phyloP scores from a whole-genome alignment of 2,888 invertebrate genomes.

The Ectobius pallidus region DNA sequence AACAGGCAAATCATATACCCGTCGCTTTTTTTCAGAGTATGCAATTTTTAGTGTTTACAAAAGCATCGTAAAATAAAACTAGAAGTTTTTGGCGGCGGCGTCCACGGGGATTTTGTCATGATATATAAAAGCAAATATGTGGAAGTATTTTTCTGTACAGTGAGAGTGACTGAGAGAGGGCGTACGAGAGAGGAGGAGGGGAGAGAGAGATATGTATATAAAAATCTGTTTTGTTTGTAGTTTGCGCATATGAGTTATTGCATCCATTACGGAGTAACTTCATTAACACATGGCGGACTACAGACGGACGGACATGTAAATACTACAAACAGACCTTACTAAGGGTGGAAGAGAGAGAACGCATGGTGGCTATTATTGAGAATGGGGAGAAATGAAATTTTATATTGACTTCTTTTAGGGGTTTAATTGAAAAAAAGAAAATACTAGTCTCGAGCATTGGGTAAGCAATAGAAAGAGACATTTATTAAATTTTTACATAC shows the following conservation, averaged over 20 bases:
- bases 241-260: slow-evolving; percentile 35
- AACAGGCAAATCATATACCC: slow-evolving; percentile 28
- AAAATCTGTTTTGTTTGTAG: slow-evolving; percentile 33
- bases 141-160: slow-evolving; percentile 29
- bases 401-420: too few species aligned
- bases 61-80: slow-evolving; percentile 28
- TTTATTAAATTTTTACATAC: too few species aligned
- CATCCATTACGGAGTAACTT: slow-evolving; percentile 36
- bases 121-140: slow-evolving; percentile 32
- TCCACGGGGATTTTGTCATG: slow-evolving; percentile 27
- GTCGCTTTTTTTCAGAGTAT: slow-evolving; percentile 16
- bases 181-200: background rate
- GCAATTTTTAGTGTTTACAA: slow-evolving; percentile 31
- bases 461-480: too few species aligned
- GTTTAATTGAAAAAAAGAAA: too few species aligned
- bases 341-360: slow-evolving; percentile 33
- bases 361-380: slow-evolving; percentile 35
- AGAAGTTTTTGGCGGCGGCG: slow-evolving; percentile 15
- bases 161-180: background rate
- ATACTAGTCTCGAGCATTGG: too few species aligned
- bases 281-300: slow-evolving; percentile 38
- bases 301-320: slow-evolving; percentile 22
- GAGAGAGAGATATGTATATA: slow-evolving; percentile 24
- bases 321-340: slow-evolving; percentile 7
- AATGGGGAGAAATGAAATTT: slow-evolving; percentile 14